Evolutionary conservation across 1,140 invertebrate genomes (phyloP).

Genomic region (Thrips palmi): DNA sequence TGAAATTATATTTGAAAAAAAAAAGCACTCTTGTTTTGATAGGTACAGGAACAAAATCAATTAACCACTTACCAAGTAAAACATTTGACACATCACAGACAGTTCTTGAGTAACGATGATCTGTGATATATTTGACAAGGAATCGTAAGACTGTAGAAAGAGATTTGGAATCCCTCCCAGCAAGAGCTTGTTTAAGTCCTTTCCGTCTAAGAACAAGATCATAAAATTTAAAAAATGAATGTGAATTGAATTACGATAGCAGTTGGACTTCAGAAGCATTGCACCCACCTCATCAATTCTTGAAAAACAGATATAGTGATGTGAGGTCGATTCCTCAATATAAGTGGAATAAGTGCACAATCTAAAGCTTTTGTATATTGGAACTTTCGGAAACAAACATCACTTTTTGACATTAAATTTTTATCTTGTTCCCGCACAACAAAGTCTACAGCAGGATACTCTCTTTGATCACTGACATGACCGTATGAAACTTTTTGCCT

Average conservation of each 20-base stretch:
- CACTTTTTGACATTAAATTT: slow-evolving; percentile 36
- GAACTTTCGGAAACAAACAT: slow-evolving; percentile 58
- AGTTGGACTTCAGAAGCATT: slow-evolving; percentile 1
- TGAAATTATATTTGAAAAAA: slow-evolving; percentile 11
- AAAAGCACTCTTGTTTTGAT: slow-evolving; percentile 8
- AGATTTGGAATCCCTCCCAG: slow-evolving; percentile 42
- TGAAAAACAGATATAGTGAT: slow-evolving; percentile 60
- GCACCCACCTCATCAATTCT: slow-evolving; percentile 45
- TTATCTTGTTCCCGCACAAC: slow-evolving; percentile 27
- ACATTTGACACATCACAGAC: slow-evolving; percentile 52
- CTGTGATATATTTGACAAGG: slow-evolving; percentile 54
- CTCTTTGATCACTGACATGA: slow-evolving; percentile 29
- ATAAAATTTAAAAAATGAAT: slow-evolving; percentile 3
- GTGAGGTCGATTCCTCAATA: slow-evolving; percentile 47
- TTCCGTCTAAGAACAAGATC: slow-evolving; percentile 30
- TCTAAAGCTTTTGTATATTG: slow-evolving; percentile 66
- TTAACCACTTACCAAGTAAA: slow-evolving; percentile 37
- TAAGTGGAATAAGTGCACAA: slow-evolving; percentile 38
- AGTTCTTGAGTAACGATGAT: slow-evolving; percentile 48
- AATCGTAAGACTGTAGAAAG: slow-evolving; percentile 51
- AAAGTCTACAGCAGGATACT: slow-evolving; percentile 29
- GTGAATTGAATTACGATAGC: slow-evolving; percentile 1
- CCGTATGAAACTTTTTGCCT: slow-evolving; percentile 25
- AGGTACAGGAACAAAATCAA: slow-evolving; percentile 4
- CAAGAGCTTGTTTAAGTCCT: slow-evolving; percentile 49